Evolutionary conservation across 2,888 invertebrate genomes (phyloP).

Genomic region (Cheilosia soror): DNA sequence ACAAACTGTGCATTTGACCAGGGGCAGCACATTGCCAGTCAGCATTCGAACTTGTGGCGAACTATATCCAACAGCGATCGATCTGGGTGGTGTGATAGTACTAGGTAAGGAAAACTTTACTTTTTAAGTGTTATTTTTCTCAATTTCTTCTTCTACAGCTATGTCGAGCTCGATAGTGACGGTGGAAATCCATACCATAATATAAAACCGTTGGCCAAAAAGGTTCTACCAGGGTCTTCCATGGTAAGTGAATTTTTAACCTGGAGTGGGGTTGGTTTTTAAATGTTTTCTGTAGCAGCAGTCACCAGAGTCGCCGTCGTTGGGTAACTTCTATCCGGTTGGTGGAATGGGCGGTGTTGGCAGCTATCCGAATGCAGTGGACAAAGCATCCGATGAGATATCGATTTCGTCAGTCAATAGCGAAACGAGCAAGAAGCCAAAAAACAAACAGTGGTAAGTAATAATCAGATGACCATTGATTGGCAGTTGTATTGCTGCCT

Average conservation of each 20-base stretch:
- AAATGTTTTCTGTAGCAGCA: conserved; percentile 20
- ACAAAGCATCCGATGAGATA: conserved; percentile 79
- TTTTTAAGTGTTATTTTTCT: too few species aligned
- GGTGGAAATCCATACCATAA: conserved; percentile 46
- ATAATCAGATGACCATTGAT: too few species aligned
- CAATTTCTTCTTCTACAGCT: conserved; percentile 16
- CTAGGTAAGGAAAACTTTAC: conserved; percentile 20
- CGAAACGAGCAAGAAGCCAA: conserved; percentile 80
- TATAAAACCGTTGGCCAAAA: conserved; percentile 37
- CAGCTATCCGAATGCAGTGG: conserved; percentile 32
- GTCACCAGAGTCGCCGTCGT: conserved; percentile 74
- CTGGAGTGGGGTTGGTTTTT: background rate
- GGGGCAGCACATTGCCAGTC: conserved; percentile 19
- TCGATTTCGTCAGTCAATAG: conserved; percentile 81
- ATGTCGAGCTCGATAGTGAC: conserved; percentile 56
- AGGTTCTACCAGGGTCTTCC: conserved; percentile 26
- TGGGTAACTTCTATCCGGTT: conserved; percentile 76
- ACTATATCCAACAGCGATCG: conserved; percentile 47
- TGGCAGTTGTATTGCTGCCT: too few species aligned
- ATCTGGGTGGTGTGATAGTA: conserved; percentile 60
- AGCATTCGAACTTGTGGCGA: conserved; percentile 54
- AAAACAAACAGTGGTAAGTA: conserved; percentile 82
- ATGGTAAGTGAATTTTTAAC: conserved; percentile 24
- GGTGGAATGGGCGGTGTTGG: conserved; percentile 21
- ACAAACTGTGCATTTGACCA: conserved; percentile 41